phyloP scores from a whole-genome alignment of 2,113 vertebrate species.

The Apteryx mantelli region DNA sequence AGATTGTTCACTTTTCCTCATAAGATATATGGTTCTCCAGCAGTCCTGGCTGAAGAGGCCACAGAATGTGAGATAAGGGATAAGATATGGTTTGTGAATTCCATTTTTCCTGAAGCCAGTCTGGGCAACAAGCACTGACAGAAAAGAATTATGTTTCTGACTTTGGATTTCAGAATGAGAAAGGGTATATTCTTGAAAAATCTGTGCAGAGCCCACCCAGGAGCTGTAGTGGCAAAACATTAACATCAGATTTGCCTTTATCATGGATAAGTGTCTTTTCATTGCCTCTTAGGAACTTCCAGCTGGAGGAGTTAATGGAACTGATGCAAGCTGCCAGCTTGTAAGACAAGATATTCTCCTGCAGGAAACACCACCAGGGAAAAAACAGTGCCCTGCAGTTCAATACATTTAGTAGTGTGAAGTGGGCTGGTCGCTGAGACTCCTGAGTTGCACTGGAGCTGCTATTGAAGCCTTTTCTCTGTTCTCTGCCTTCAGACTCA shows the following conservation, averaged over 20 bases:
- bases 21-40: neutral
- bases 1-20: neutral
- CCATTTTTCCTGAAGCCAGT: rapidly evolving
- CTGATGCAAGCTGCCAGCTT: neutral
- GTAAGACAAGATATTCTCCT: neutral
- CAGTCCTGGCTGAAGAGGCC: neutral
- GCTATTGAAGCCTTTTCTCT: neutral
- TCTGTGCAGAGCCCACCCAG: neutral
- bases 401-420: neutral
- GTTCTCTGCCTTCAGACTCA: neutral
- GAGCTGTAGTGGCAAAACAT: neutral
- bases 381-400: neutral
- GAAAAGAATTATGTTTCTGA: neutral
- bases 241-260: neutral
- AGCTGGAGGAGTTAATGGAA: neutral
- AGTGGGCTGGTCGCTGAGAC: neutral
- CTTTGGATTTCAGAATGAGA: neutral
- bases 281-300: neutral
- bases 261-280: neutral
- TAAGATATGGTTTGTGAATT: neutral
- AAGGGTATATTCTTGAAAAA: neutral
- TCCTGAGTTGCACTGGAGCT: neutral
- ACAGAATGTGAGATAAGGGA: neutral
- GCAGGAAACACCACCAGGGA: neutral
- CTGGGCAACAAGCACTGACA: neutral